Percentiles rank a stretch among this genome's conserved stretches.
Evolutionary conservation across 2,113 vertebrate genomes (phyloP).

Genomic region (Neolamprologus ventralis): DNA sequence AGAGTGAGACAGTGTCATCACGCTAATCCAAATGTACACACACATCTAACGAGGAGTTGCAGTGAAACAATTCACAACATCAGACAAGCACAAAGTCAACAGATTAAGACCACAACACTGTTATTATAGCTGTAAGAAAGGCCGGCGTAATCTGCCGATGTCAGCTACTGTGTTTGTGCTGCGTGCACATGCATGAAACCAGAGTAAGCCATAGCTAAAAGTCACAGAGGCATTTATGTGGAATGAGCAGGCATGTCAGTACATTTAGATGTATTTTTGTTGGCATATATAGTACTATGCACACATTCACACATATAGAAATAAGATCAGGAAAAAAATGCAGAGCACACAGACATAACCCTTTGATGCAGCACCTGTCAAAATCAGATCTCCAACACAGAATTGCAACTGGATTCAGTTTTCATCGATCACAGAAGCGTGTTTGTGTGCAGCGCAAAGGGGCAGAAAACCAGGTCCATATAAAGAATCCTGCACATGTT

Average conservation of each 20-base stretch:
- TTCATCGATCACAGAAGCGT: not conserved
- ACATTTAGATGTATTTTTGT: conserved; percentile 10
- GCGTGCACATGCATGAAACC: conserved; percentile 19
- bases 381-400: conserved; percentile 6
- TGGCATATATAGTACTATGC: not conserved
- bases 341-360: conserved; percentile 9
- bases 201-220: conserved; percentile 27
- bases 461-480: not conserved
- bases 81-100: conserved; percentile 41
- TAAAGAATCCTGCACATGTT: not conserved
- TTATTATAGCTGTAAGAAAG: conserved; percentile 23
- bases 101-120: conserved; percentile 33
- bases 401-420: conserved; percentile 7
- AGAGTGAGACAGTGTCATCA: conserved; percentile 30
- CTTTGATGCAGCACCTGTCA: conserved; percentile 42
- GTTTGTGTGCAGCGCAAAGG: not conserved
- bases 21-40: conserved; percentile 13
- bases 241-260: conserved; percentile 52
- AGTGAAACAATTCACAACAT: conserved; percentile 23
- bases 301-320: not conserved
- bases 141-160: not conserved
- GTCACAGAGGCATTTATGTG: conserved; percentile 51
- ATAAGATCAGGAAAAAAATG: not conserved
- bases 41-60: not conserved
- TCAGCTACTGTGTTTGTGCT: conserved; percentile 31